A percentile compares a stretch with the other conserved stretches of the same genome.
Evolutionary conservation across 2,888 invertebrate genomes (phyloP).

Genomic region (Diaperis boleti): DNA sequence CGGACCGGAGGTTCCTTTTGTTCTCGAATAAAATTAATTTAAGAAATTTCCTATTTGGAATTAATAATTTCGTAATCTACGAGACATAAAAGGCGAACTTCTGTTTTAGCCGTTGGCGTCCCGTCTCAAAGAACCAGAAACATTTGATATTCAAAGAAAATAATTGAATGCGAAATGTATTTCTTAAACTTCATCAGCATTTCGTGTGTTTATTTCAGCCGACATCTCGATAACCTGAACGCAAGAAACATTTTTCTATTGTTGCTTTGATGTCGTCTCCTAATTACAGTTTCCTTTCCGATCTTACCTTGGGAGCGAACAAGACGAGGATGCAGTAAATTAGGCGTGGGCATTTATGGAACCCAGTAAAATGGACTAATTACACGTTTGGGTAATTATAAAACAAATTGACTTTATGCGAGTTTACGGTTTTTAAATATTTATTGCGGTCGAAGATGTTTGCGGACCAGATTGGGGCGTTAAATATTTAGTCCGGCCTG

Average conservation of each 20-base stretch:
- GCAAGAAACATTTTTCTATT: constrained; percentile 41
- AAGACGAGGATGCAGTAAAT: constrained; percentile 31
- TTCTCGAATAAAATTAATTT: constrained; percentile 38
- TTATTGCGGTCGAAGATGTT: too few relatives aligned
- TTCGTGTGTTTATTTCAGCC: constrained; percentile 50
- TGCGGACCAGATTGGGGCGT: too few relatives aligned
- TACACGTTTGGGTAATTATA: constrained; percentile 38
- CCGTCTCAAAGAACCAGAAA: constrained; percentile 44
- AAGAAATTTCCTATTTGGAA: constrained; percentile 40
- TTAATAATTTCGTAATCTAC: constrained; percentile 46
- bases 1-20: constrained; percentile 14
- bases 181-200: constrained; percentile 57
- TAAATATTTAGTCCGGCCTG: too few relatives aligned
- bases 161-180: constrained; percentile 61
- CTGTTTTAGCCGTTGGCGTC: constrained; percentile 34
- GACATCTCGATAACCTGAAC: constrained; percentile 52
- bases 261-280: constrained; percentile 41
- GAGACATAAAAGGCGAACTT: constrained; percentile 43
- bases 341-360: constrained; percentile 26
- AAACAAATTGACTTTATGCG: constrained; percentile 41
- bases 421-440: too few relatives aligned
- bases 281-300: constrained; percentile 20
- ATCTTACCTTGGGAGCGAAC: constrained; percentile 10
- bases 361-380: constrained; percentile 34
- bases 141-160: constrained; percentile 58